Base-by-base conservation (phyloP, 2,888 invertebrate genomes). In the Drosophila greeni region DNA sequence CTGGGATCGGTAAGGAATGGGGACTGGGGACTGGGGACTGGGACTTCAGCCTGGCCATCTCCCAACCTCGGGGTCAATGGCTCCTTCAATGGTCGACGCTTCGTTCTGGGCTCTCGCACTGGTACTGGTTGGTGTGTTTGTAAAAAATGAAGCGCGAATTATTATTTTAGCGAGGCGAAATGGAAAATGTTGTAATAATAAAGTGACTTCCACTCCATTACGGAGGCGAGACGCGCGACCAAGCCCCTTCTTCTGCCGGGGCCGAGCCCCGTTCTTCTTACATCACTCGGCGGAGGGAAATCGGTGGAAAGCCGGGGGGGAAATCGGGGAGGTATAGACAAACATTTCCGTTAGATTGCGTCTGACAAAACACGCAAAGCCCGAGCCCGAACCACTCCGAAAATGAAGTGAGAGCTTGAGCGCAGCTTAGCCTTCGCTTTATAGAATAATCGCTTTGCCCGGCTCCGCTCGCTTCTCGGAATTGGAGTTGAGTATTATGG, bases 121-220 rank as follows among this genome's bases (percentile, higher is more conserved):
- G 24, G 40, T 9, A 14, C 55, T 51, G 54, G 70, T 48, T 78
- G 76, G 56, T 69, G 72, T 45, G 75, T 76, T 74, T 69, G 81
- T 74, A 80, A 74, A 80, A 82, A 82, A 77, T 77, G 69, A 76
- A 82, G 82, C 79, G 84, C 78, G 77, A 79, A 79, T 79, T 79
- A 79, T 84, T 82, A 79, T 84, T 79, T 79, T 80, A 84, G 80
- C 72, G 74, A 68, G 74, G 82, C 80, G 72, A 82, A 84, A 82
- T 84, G 68, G 82, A 74, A 79, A 79, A 84, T 84, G 79, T 84
- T 82, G 79, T 84, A 83, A 78, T 78, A 84, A 82, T 84, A 79
- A 79, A 82, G 79, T 79, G 76, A 66, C 64, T 66, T 54, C 74
- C 60, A 65, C 66, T 69, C 60, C 72, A 62, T 66, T 33, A 67